phyloP scores from a whole-genome alignment of 1,140 invertebrate genomes.

The Physella acuta region DNA sequence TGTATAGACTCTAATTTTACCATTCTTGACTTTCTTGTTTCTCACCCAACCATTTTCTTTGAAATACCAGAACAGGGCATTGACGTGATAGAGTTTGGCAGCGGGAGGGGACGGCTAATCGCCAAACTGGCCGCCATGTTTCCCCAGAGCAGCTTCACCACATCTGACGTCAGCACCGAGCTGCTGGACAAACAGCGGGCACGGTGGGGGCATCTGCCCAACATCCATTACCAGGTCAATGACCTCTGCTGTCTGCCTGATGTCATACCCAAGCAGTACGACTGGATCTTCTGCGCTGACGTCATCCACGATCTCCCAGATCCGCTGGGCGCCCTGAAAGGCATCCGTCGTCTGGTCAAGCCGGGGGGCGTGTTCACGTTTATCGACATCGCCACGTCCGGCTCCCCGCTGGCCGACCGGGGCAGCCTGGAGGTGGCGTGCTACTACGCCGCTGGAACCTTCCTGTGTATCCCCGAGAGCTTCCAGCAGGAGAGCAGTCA shows the following conservation, averaged over 20 bases:
- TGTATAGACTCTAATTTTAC: no score
- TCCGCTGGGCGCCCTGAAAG: conserved; percentile 5
- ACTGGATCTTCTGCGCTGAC: conserved; percentile 9
- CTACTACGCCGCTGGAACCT: conserved; percentile 5
- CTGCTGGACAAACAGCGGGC: neutral
- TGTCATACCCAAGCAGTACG: conserved; percentile 10
- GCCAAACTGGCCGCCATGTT: conserved; percentile 9
- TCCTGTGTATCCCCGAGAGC: conserved; percentile 20
- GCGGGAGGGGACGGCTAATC: conserved; percentile 3
- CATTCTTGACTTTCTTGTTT: no score
- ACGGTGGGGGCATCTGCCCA: conserved; percentile 2
- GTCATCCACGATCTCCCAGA: conserved; percentile 21
- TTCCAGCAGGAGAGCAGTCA: conserved; percentile 7
- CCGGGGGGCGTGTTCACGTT: conserved; percentile 3
- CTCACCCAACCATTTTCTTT: no score
- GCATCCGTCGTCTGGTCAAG: neutral
- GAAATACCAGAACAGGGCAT: conserved; percentile 9
- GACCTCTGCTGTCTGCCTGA: conserved; percentile 12
- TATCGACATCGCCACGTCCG: conserved; percentile 7
- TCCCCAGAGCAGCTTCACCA: conserved; percentile 11
- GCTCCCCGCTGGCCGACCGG: neutral
- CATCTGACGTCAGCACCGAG: neutral
- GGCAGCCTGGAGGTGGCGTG: neutral
- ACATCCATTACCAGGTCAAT: conserved; percentile 1
- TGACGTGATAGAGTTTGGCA: conserved; percentile 24